Evolutionary conservation across 2,113 vertebrate genomes (phyloP), one percentile per base, ranked within the genome.

Genomic region (Atlantisia rogersi): DNA sequence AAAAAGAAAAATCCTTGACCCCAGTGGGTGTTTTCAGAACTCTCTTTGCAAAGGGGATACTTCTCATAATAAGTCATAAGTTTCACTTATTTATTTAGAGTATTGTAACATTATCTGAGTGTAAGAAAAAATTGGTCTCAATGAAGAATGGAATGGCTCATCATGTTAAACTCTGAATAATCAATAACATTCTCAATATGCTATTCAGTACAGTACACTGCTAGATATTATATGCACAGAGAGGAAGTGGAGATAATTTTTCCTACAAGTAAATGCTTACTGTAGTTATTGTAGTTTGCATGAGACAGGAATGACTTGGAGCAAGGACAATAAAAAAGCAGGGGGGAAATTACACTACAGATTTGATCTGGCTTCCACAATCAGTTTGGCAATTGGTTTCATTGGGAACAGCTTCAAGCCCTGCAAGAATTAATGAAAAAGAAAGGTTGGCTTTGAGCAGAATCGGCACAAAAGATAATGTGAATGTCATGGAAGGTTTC

Each of bases 241-340:
- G 84, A 94, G 84, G 95, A 97, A 94, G 96, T 84, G 65, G 86
- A 96, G 92, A 94, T 88, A 94, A 92, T 96, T 96, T 94, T 94
- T 92, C 81, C 91, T 93, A 86, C 84, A 94, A 95, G 91, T 89
- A 95, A 95, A 94, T 12, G 84, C 84, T 95, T 94, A 83, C 86
- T 0, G 0, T 90, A 91, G 93, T 80, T 87, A 96, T 94, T 87
- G 88, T 93, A 95, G 91, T 93, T 96, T 94, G 95, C 77, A 92
- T 87, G 92, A 93, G 91, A 95, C 5, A 14, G 86, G 86, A 95
- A 95, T 84, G 92, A 95, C 92, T 96, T 96, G 94, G 95, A 97
- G 81, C 91, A 94, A 95, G 94, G 92, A 95, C 95, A 95, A 96
- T 94, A 94, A 95, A 96, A 96, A 96, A 86, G 92, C 92, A 96